Evolutionary conservation across 92 coral and sea anemone genomes (phyloP), one percentile per base, ranked within the genome.

Genomic region (Bergia sp.): DNA sequence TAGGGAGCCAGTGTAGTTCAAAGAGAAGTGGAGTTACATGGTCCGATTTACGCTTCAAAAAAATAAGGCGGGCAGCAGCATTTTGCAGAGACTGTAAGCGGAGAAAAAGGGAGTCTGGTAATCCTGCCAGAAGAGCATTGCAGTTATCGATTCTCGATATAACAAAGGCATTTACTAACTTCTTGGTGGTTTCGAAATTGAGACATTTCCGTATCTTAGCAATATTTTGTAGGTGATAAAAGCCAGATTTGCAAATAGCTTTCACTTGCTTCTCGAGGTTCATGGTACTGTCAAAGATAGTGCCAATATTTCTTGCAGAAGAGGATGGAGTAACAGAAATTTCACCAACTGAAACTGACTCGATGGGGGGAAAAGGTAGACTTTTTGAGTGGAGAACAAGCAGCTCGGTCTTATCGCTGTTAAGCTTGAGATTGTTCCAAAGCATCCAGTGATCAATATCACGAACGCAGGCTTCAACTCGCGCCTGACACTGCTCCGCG

Each of bases 61-160:
- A 84, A 81, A 84, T 84, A 43, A 84, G 88, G 75, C 88, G 74
- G 88, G 88, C 88, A 58, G 88, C 88, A 76, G 80, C 80, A 76
- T 84, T 84, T 84, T 29, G 88, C 88, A 84, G 88, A 58, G 88
- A 84, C 88, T 84, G 88, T 67, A 84, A 67, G 74, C 88, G 88
- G 74, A 84, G 88, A n/a, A 84, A 7, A 84, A 84, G 88, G 88
- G 88, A 84, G 77, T 84, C 88, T 58, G 88, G 88, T 84, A 84
- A 67, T 84, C 88, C 88, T 58, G 88, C 88, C 88, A 84, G 88
- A 84, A 84, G 88, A 67, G 88, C 88, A 84, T 84, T 84, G 77
- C 88, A 84, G 77, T 84, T 84, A 67, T 84, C 88, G 77, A 84
- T 84, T 84, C 88, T 84, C 55, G 88, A 84, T 84, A 84, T 84